phyloP scores from a whole-genome alignment of 2,888 invertebrate species.

The Electrophaes corylata region DNA sequence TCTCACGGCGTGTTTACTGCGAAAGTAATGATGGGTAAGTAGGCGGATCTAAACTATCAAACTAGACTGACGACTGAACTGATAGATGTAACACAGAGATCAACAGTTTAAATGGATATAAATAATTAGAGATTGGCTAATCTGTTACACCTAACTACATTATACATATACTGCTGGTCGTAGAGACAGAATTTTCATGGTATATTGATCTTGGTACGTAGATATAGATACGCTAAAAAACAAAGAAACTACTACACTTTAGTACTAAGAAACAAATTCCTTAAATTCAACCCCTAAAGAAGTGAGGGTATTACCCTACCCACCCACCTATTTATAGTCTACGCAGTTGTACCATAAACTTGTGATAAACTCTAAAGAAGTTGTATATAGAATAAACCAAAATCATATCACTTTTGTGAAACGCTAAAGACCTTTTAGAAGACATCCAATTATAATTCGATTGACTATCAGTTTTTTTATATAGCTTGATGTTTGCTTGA shows the following conservation, averaged over 20 bases:
- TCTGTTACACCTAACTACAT: background rate
- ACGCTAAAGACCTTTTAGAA: background rate
- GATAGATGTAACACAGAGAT: background rate
- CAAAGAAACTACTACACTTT: too few species aligned
- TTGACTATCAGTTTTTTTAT: background rate
- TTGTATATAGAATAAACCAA: too few species aligned
- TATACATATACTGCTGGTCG: too few species aligned
- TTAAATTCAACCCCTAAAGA: too few species aligned
- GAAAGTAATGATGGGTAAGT: constrained; percentile 21
- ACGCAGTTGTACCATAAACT: too few species aligned
- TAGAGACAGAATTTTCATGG: too few species aligned
- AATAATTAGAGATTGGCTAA: background rate
- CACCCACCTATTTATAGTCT: too few species aligned
- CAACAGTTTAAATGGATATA: background rate
- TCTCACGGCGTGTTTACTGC: constrained; percentile 21
- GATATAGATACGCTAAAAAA: too few species aligned
- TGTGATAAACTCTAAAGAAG: too few species aligned
- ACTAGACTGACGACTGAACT: constrained; percentile 4
- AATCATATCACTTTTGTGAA: background rate
- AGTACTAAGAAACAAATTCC: too few species aligned
- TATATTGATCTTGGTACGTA: too few species aligned
- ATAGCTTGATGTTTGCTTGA: constrained; percentile 11
- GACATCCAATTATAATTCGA: background rate
- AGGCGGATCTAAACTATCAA: constrained; percentile 13
- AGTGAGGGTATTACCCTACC: too few species aligned